Percentiles rank a stretch among this genome's conserved stretches.
Conservation (phyloP, 1,140 invertebrate genomes). For the Rhagoletis pomonella region DNA sequence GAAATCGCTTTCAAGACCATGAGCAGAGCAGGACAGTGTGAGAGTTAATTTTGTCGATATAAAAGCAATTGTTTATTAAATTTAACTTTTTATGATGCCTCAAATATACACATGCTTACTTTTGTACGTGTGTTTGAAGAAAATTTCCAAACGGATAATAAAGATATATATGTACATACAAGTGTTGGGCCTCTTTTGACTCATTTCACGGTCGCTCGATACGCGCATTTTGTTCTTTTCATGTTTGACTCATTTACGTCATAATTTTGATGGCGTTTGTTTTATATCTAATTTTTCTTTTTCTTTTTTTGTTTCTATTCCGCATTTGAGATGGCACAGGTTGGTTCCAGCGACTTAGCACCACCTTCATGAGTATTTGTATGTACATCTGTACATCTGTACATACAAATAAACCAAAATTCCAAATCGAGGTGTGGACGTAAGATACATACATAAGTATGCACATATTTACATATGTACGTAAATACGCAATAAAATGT, state of each 20-base stretch:
- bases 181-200: not conserved
- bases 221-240: not conserved
- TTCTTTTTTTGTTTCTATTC: not conserved
- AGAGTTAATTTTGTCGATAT: no score
- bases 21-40: not conserved
- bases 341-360: not conserved
- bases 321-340: conserved; percentile 7
- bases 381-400: no score
- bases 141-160: conserved; percentile 7
- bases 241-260: conserved; percentile 19
- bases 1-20: not conserved
- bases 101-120: not conserved
- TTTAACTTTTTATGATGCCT: not conserved
- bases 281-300: not conserved
- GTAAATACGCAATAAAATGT: conserved; percentile 11
- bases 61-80: not conserved
- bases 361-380: not conserved
- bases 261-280: not conserved
- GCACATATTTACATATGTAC: not conserved
- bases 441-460: no score
- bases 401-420: not conserved
- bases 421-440: not conserved
- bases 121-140: not conserved
- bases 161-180: not conserved
- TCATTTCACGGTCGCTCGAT: conserved; percentile 27